Evolutionary conservation across 2,113 vertebrate genomes (phyloP).

Genomic region (Indicator indicator): DNA sequence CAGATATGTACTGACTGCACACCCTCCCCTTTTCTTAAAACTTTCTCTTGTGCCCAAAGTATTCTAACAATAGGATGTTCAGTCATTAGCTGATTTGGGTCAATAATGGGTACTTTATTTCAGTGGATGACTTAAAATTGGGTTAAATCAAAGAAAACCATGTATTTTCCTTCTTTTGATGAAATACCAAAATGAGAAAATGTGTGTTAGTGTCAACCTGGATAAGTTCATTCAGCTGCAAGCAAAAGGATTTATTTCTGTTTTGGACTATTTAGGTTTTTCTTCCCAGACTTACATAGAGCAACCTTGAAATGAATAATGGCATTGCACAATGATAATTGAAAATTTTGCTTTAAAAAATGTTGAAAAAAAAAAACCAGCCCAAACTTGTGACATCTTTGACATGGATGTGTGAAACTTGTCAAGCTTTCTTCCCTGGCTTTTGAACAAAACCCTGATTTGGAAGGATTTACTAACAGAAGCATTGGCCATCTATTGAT

Average conservation of each 20-base stretch:
- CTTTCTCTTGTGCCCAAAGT: not conserved
- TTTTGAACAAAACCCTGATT: not conserved
- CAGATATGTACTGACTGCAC: not conserved
- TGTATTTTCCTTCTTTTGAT: not conserved
- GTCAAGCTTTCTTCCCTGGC: not conserved
- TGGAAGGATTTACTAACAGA: not conserved
- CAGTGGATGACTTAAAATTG: not conserved
- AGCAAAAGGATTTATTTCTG: not conserved
- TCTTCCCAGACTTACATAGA: not conserved
- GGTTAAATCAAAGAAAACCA: not conserved
- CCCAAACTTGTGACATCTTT: rapidly evolving
- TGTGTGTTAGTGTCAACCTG: rapidly evolving
- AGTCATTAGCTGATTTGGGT: not conserved
- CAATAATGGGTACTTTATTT: slow-evolving; percentile 5
- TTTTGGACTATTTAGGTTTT: not conserved
- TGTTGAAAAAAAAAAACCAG: not conserved
- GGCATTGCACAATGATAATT: not conserved
- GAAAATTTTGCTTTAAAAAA: not conserved
- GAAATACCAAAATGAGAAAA: not conserved
- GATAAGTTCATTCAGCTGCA: not conserved
- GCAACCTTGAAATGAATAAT: not conserved
- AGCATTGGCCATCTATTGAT: not conserved
- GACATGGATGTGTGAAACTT: not conserved
- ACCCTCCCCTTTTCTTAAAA: not conserved
- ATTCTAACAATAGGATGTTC: not conserved